Conservation (phyloP, 1,140 invertebrate genomes). For the Vanessa atalanta region DNA sequence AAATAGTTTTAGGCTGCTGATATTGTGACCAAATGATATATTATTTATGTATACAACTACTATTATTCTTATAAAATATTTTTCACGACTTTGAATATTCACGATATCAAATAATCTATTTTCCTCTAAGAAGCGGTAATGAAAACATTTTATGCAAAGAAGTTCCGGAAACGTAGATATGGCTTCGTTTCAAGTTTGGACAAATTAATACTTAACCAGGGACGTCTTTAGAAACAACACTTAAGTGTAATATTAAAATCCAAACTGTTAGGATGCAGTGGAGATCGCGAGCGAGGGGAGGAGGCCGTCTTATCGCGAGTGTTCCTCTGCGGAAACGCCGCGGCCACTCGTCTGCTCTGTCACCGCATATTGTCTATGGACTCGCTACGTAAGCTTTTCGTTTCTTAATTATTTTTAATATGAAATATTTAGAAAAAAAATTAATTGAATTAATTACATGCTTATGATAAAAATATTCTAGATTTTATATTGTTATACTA, state of each 20-base stretch:
- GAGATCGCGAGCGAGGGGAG: constrained; percentile 42
- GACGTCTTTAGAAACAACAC: constrained; percentile 72
- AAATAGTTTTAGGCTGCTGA: no score
- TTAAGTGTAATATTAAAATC: constrained; percentile 77
- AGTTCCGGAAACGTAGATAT: constrained; percentile 47
- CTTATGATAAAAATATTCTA: no score
- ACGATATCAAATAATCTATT: constrained; percentile 6
- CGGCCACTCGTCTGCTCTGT: constrained; percentile 59
- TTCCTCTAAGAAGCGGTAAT: constrained; percentile 13
- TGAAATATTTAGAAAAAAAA: neutral
- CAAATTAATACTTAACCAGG: constrained; percentile 74
- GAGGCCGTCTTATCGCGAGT: constrained; percentile 66
- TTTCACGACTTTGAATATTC: neutral
- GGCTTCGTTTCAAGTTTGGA: constrained; percentile 64
- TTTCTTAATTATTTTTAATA: neutral
- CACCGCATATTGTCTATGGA: constrained; percentile 38
- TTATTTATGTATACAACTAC: no score
- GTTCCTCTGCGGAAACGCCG: constrained; percentile 66
- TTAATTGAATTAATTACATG: no score
- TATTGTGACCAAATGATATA: no score
- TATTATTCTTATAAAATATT: no score
- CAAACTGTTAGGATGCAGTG: constrained; percentile 62
- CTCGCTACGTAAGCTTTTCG: constrained; percentile 24
- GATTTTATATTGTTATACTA: no score
- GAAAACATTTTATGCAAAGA: constrained; percentile 34